Base-by-base conservation (phyloP, 2,113 vertebrate species). In the Indri indri region DNA sequence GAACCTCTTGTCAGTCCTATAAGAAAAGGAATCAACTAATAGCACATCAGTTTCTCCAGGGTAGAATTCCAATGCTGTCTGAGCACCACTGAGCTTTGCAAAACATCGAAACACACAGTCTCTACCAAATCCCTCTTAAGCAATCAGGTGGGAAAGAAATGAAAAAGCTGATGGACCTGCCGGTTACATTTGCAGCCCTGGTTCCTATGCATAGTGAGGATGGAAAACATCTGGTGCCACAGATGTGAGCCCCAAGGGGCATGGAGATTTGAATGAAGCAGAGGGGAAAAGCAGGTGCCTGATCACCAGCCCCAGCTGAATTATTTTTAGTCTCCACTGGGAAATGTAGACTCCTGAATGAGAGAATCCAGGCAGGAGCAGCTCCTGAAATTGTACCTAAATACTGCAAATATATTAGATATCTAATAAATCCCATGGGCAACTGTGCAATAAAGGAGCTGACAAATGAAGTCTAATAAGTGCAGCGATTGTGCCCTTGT, bases 381-480 rank as follows among this genome's bases (percentile, higher is more conserved):
- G 32, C 52, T 93, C 59, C 85, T 83, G 79, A 95, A 96, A 88
- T 52, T 70, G 82, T 80, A 37, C 70, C 87, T 88, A 92, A 96
- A 84, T 90, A 80, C 70, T 59, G 92, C 70, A 47, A 2, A 65
- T 94, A 91, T 80, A 96, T 50, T 50, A 50, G 12, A 50, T 50
- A 50, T 79, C 40, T 66, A 30, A 90, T 84, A 73, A 96, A 96
- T 96, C 87, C 83, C 0, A 0, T 0, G 5, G 84, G 87, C 74
- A 59, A 90, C 34, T 59, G 74, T 93, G 54, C 94, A 89, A 86
- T 74, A 87, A 45, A 54, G 34, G 17, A 90, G 57, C 92, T 94
- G 96, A 97, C 91, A 93, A 96, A 96, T 93, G 92, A 89, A 94
- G 92, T 68, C 71, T 89, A 97, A 87, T 95, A 95, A 95, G 92